Evolutionary conservation across 1,140 invertebrate species (phyloP), one percentile per base, ranked within the genome.

Genomic region (Pissodes strobi): DNA sequence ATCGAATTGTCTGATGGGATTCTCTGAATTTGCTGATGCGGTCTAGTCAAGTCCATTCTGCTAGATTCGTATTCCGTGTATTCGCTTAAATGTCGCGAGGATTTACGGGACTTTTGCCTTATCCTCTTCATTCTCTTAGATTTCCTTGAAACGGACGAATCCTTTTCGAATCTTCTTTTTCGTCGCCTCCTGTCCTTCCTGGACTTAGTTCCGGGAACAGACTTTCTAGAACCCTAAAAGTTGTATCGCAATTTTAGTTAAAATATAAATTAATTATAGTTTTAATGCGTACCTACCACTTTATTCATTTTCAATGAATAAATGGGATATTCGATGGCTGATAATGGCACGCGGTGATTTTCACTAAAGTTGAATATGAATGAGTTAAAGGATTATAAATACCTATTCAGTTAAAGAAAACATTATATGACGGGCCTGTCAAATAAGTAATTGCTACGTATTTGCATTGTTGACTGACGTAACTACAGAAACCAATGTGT

Each of bases 1-100:
- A 49, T 30, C n/a, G 57, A 60, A 51, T 37, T 49, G 17, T 60
- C 46, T 23, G 57, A 49, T 12, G 57, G 57, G 4, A 46, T 21
- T 34, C 43, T 45, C 6, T 2, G 23, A 0, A 56, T 8, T 8
- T 43, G 39, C 2, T 21, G 19, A 30, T 49, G 21, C 13, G 30
- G 30, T 13, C 17, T 37, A 2, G 17, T 23, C n/a, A 60, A 37
- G 39, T 60, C 57, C 57, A 51, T 23, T 38, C 45, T 51, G n/a
- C 46, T 60, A 0, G 57, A 48, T 10, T 60, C 43, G 27, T 48
- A 46, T 27, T 57, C 38, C 9, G 38, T 5, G 22, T 48, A 59
- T 37, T 48, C 56, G 43, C 34, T 25, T 19, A 43, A 43, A 45
- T 45, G 22, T 23, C 37, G 22, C 2, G 37, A 13, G 1, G 53